phyloP scores from a whole-genome alignment of 2,113 vertebrate genomes.

The Albula glossodonta region DNA sequence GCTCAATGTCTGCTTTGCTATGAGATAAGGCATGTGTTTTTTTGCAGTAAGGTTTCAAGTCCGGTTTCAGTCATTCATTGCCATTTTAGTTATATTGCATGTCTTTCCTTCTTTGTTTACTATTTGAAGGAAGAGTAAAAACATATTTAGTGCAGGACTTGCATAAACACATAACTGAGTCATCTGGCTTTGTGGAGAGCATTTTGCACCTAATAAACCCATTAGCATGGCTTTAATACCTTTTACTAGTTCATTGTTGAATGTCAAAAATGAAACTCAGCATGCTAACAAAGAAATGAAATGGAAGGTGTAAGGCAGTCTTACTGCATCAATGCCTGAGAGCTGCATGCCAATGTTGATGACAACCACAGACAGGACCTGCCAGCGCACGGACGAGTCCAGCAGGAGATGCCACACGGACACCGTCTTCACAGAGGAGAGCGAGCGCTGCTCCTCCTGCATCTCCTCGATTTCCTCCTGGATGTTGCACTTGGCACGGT shows the following conservation, averaged over 20 bases:
- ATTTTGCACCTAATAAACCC: neutral
- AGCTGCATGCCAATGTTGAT: conserved; percentile 90
- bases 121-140: neutral
- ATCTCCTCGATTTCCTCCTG: conserved; percentile 83
- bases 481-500: conserved; percentile 76
- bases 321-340: conserved; percentile 87
- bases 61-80: neutral
- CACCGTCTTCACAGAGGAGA: conserved; percentile 69
- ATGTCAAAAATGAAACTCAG: too few species aligned
- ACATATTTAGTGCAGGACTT: neutral
- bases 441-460: conserved; percentile 80
- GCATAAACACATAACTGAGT: neutral
- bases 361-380: conserved; percentile 79
- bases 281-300: neutral
- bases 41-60: too few species aligned
- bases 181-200: neutral
- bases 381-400: conserved; percentile 75
- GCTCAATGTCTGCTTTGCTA: neutral
- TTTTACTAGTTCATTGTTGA: too few species aligned
- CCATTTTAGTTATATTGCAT: neutral
- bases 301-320: conserved; percentile 25
- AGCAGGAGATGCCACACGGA: conserved; percentile 74
- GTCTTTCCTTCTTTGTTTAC: neutral
- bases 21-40: too few species aligned
- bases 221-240: too few species aligned